Conservation (phyloP, 1,140 invertebrate genomes). For the Brachionus plicatilis region DNA sequence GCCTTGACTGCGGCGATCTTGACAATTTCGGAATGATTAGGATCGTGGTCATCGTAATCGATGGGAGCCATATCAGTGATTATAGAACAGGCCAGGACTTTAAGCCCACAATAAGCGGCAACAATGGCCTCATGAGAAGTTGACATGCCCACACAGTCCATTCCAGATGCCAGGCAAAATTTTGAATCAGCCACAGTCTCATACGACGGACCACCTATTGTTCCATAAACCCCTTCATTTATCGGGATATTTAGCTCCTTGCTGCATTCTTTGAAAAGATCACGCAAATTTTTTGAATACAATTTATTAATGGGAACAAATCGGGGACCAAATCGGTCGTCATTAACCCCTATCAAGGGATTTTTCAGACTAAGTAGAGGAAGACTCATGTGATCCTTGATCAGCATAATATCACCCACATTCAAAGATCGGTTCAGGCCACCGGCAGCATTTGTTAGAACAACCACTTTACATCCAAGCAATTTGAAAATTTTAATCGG, state of each 20-base stretch:
- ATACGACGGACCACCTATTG: constrained; percentile 79
- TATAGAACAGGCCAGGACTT: constrained; percentile 79
- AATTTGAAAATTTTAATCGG: constrained; percentile 90
- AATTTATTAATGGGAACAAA: constrained; percentile 83
- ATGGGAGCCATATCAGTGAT: constrained; percentile 81
- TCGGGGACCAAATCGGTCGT: constrained; percentile 82
- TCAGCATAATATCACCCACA: constrained; percentile 89
- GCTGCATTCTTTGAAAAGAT: not conserved
- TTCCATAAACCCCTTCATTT: constrained; percentile 78
- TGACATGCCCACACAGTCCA: constrained; percentile 89
- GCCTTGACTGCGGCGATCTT: constrained; percentile 67
- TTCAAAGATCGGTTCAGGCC: constrained; percentile 77
- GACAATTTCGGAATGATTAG: constrained; percentile 83
- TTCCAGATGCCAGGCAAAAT: constrained; percentile 71
- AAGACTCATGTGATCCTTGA: constrained; percentile 86
- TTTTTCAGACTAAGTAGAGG: constrained; percentile 68
- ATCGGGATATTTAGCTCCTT: constrained; percentile 47
- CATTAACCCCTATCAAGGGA: constrained; percentile 83
- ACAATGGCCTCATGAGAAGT: constrained; percentile 82
- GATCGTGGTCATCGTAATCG: constrained; percentile 70
- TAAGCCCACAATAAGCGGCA: constrained; percentile 81
- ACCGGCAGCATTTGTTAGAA: constrained; percentile 89
- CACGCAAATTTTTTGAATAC: constrained; percentile 64
- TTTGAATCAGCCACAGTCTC: constrained; percentile 81
- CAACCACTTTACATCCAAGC: constrained; percentile 74